Base-by-base conservation (phyloP, 2,888 invertebrate species). In the Xanthorhoe designata region DNA sequence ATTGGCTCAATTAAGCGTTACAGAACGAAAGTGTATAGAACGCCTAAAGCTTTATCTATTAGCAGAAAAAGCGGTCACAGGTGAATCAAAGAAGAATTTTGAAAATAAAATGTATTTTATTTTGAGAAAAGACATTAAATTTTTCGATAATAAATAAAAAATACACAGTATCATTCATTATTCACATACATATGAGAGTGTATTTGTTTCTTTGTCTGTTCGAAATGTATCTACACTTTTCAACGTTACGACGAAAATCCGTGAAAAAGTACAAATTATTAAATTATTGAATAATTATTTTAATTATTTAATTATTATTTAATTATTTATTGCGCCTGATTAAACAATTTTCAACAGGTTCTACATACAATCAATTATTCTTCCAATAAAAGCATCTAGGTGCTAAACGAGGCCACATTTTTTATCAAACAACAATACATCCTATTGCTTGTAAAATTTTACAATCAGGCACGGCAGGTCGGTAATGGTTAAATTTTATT, bases 361-460 rank as follows among this genome's bases (percentile, higher is more conserved):
- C 38, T 42, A 42, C 55, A 55, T 17, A 54, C 35, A 18, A 18
- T 47, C 47, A 47, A 47, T 47, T 47, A 47, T 32, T 47, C 47
- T 13, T 13, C 17, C 47, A 47, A 17, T 15, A 19, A 54, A 49
- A 15, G 7, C 17, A 19, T 15, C 24, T 24, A 64, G 59, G 65
- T 65, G 60, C 52, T 65, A 65, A 65, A 61, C 56, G 15, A 60
- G 45, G 51, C 50, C 32, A 19, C 17, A 50, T 53, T 57, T 60
- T 54, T 57, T 53, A 61, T 52, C 51, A 53, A 32, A 61, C 32
- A 61, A 56, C 56, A 57, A 61, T 61, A 15, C 57, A 61, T 61
- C n/a, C 51, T 13, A 49, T 49, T 65, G 62, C 59, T 66, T 69
- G 65, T 69, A 84, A 85, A 86, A 81, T 78, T 85, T 85, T 82